Evolutionary conservation across 2,888 invertebrate species (phyloP).

Genomic region (Chromoteleia sp.): DNA sequence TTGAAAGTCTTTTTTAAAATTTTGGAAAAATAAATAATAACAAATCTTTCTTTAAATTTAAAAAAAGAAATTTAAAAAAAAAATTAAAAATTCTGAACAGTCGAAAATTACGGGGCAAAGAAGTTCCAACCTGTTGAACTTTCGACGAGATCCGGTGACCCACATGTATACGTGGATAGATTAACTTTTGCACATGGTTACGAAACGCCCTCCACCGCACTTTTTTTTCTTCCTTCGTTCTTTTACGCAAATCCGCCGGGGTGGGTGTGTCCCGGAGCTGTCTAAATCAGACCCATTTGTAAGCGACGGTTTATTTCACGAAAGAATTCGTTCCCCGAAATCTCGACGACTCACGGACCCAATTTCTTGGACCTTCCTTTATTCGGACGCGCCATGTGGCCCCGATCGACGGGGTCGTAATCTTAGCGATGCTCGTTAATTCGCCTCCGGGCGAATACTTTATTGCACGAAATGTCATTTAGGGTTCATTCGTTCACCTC

Average conservation of each 20-base stretch:
- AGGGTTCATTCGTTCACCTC: slow-evolving; percentile 60
- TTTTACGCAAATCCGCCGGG: slow-evolving; percentile 56
- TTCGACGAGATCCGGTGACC: slow-evolving; percentile 36
- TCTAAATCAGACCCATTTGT: slow-evolving; percentile 66
- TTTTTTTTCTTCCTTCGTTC: slow-evolving; percentile 19
- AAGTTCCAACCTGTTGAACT: slow-evolving; percentile 45
- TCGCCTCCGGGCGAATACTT: slow-evolving; percentile 52
- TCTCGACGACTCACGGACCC: slow-evolving; percentile 62
- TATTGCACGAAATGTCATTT: slow-evolving; percentile 56
- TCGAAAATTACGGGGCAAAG: background rate
- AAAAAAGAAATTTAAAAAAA: background rate
- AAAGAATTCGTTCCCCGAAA: slow-evolving; percentile 67
- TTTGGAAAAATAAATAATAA: too few species aligned
- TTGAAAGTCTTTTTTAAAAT: too few species aligned
- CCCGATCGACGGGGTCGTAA: slow-evolving; percentile 57
- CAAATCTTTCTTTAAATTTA: too few species aligned
- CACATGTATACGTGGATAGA: slow-evolving; percentile 35
- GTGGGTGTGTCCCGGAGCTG: slow-evolving; percentile 58
- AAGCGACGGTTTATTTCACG: slow-evolving; percentile 63
- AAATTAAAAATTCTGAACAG: background rate
- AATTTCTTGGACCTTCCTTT: slow-evolving; percentile 67
- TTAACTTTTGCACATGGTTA: slow-evolving; percentile 50
- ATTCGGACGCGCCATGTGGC: slow-evolving; percentile 57
- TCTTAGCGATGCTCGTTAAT: slow-evolving; percentile 58
- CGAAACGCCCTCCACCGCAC: slow-evolving; percentile 31